These are phyloP conservation scores for Oreotrochilus melanogaster DNA, from an alignment of 2,113 vertebrate genomes.

Conservation along the genomic window DNA sequence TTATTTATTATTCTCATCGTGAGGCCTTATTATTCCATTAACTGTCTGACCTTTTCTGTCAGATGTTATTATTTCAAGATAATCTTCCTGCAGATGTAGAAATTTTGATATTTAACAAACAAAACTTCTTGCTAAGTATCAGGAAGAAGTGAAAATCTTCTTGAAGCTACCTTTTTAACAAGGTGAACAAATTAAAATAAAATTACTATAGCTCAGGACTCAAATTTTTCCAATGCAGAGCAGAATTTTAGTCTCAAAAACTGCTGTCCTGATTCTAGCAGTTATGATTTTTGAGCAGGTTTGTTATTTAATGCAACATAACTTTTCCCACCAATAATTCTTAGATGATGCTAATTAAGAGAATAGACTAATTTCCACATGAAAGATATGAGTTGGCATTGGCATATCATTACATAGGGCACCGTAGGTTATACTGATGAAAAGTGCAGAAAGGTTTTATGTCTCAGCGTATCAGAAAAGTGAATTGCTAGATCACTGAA, in stretches of 20 bases:
- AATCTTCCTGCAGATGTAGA: neutral
- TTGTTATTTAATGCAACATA: neutral
- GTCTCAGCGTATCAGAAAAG: neutral
- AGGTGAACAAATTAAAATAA: neutral
- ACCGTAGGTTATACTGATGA: neutral
- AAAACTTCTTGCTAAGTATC: neutral
- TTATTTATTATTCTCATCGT: constrained; percentile 27
- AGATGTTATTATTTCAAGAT: neutral
- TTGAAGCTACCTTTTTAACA: neutral
- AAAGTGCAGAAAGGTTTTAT: neutral
- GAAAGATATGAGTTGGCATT: neutral
- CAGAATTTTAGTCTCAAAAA: neutral
- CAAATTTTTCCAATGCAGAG: neutral
- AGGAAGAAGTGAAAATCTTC: neutral
- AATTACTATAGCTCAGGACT: neutral
- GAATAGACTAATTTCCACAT: neutral
- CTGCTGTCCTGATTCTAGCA: neutral
- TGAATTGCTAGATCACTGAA: neutral
- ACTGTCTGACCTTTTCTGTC: constrained; percentile 9
- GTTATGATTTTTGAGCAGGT: neutral
- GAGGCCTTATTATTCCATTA: constrained; percentile 3
- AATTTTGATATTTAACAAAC: neutral
- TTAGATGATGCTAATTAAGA: neutral
- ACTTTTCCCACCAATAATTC: neutral
- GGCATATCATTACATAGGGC: neutral